phyloP scores from a whole-genome alignment of 2,113 vertebrate species.

The Hylia prasina region DNA sequence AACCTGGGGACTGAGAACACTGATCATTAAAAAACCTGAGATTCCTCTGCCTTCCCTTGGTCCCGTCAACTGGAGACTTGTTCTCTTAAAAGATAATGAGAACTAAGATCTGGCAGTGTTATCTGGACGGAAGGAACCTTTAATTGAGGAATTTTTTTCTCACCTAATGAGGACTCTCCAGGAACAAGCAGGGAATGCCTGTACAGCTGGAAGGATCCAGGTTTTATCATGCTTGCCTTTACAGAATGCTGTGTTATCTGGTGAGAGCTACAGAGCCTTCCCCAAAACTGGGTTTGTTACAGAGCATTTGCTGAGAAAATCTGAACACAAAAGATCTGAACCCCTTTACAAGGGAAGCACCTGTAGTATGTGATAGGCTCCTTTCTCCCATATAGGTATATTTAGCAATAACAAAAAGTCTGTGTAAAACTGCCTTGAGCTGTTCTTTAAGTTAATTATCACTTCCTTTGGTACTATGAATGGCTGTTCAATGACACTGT shows the following conservation, averaged over 20 bases:
- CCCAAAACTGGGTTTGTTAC: not conserved
- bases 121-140: not conserved
- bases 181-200: not conserved
- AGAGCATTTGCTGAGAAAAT: not conserved
- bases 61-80: not conserved
- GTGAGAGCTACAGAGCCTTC: not conserved
- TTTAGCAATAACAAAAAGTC: slow-evolving; percentile 67
- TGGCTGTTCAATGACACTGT: slow-evolving; percentile 86
- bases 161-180: not conserved
- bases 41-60: not conserved
- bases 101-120: not conserved
- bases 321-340: not conserved
- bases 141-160: not conserved
- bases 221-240: not conserved
- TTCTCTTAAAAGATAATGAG: not conserved
- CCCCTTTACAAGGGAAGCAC: not conserved
- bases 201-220: not conserved
- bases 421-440: slow-evolving; percentile 73
- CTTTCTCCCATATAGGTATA: slow-evolving; percentile 45
- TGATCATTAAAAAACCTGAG: not conserved
- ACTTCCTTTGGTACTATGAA: slow-evolving; percentile 79
- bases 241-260: rapidly evolving
- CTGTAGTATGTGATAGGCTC: not conserved
- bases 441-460: slow-evolving; percentile 86
- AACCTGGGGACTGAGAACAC: not conserved